Base-by-base conservation (phyloP, 1,140 invertebrate species). In the Orussus abietinus region DNA sequence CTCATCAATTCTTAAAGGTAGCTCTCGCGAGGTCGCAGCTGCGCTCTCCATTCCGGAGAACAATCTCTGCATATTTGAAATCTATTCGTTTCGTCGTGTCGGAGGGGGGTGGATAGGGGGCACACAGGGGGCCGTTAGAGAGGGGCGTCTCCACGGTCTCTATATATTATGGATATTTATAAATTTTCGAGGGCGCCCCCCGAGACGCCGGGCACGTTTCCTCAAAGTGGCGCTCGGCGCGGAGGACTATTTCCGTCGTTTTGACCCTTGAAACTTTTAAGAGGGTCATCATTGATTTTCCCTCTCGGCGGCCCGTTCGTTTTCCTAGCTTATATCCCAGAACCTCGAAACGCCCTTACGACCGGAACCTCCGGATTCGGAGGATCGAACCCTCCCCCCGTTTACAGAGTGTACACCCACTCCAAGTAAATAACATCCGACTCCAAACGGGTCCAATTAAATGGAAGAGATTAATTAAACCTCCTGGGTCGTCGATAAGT, bases 11-110 rank as follows among this genome's bases (percentile, higher is more conserved):
- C 52, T 51, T 55, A 53, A 61, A 25, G n/a, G 22, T 6, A n/a
- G n/a, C n/a, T n/a, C 41, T 31, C 46, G 49, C 47, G 47, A 43
- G 52, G 57, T 59, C 57, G 28, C 57, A 61, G 54, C 57, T 61
- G 58, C 52, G 57, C 55, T n/a, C n/a, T 59, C 49, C 47, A 55
- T 59, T 57, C 49, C 54, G 47, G 54, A 49, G 48, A 57, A 59
- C 57, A 57, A 64, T 62, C 59, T 62, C 53, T 59, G 53, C 59
- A 62, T 62, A 62, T 62, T 64, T 64, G 59, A 64, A 64, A 64
- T 62, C 59, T 59, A 62, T 64, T 55, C 49, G 43, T 35, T 36
- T 32, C 42, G 5, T 17, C 20, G 17, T 14, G 22, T 17, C 14
- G 7, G 10, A 35, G 33, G 4, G 15, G 6, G 15, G 7, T 6